Evolutionary conservation across 2,113 vertebrate genomes (phyloP).

Genomic region (Mustela lutreola): DNA sequence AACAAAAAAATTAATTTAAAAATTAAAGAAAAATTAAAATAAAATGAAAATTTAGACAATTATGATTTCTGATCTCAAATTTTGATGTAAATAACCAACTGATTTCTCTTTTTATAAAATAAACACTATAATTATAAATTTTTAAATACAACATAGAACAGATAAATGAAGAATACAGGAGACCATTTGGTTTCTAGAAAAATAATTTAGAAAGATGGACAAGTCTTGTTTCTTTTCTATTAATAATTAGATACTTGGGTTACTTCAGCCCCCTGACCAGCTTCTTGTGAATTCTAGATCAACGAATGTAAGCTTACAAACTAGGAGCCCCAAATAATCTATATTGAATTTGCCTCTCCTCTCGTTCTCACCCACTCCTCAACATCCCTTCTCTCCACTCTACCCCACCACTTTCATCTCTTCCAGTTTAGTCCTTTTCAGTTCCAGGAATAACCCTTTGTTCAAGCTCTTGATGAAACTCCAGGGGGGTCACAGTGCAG

Average conservation of each 20-base stretch:
- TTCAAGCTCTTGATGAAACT: background rate
- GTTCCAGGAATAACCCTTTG: constrained; percentile 10
- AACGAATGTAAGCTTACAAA: background rate
- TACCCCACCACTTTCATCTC: background rate
- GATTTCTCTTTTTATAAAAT: background rate
- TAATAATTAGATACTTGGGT: background rate
- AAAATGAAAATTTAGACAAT: background rate
- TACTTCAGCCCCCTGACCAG: background rate
- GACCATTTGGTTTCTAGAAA: background rate
- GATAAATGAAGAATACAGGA: background rate
- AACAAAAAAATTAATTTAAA: background rate
- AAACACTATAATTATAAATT: background rate
- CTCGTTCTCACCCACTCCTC: background rate
- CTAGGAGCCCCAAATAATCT: background rate
- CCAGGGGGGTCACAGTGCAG: background rate
- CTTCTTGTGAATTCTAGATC: background rate
- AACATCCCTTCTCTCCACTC: too few relatives aligned
- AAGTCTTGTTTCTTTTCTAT: background rate
- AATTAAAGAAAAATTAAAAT: background rate
- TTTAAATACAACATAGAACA: background rate
- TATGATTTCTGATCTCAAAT: background rate
- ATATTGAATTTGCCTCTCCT: background rate
- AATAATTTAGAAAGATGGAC: background rate
- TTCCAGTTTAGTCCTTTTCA: background rate
- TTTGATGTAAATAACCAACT: background rate